These are phyloP conservation scores for Ricordea florida DNA, from an alignment of 92 coral and sea anemone genomes.

Conservation along the genomic window DNA sequence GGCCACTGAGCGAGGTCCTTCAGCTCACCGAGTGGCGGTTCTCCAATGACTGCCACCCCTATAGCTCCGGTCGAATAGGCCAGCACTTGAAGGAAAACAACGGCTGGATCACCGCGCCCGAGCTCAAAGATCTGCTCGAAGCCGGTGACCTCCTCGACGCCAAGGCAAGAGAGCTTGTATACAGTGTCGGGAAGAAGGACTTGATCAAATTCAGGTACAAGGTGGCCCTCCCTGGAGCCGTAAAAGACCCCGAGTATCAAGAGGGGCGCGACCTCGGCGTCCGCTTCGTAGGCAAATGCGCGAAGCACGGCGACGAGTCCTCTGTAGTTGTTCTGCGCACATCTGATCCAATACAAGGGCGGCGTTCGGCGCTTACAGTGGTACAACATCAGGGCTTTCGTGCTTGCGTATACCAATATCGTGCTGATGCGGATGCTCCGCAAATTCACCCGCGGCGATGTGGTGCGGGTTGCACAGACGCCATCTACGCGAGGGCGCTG, in stretches of 20 bases:
- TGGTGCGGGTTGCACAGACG: too few species aligned
- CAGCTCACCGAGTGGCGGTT: conserved; percentile 42
- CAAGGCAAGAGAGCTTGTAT: background rate
- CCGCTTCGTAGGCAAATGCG: conserved; percentile 39
- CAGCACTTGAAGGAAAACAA: conserved; percentile 19
- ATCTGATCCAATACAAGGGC: background rate
- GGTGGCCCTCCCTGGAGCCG: background rate
- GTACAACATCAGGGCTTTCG: conserved; percentile 25
- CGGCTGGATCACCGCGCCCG: conserved; percentile 45
- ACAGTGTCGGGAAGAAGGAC: conserved; percentile 6
- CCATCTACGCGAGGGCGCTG: too few species aligned
- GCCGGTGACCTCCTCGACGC: conserved; percentile 10
- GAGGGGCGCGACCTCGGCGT: conserved; percentile 29
- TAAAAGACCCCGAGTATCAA: conserved; percentile 21
- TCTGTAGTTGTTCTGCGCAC: conserved; percentile 2
- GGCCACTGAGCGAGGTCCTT: conserved; percentile 44
- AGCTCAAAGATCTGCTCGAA: conserved; percentile 9
- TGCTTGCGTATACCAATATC: conserved; percentile 16
- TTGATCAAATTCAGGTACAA: conserved; percentile 2
- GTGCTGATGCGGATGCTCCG: conserved; percentile 27
- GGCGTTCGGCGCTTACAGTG: too few species aligned
- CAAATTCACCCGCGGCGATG: conserved; percentile 35
- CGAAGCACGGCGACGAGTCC: conserved; percentile 1
- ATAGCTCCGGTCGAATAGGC: conserved; percentile 15
- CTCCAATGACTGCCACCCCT: conserved; percentile 3